Conservation (phyloP, 2,113 vertebrate genomes). For the Hippocampus guttulatus region DNA sequence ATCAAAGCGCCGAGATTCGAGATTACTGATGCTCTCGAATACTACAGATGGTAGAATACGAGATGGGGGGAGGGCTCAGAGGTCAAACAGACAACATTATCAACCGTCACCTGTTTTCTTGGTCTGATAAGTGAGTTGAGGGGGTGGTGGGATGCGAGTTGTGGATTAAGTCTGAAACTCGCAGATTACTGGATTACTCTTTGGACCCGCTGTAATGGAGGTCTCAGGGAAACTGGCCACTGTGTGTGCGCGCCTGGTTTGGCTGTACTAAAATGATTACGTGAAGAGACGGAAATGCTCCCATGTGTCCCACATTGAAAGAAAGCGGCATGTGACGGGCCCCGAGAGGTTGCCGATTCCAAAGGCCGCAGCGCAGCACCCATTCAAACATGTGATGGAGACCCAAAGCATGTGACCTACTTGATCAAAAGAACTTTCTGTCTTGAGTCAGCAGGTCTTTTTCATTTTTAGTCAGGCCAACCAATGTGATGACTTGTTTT, state of each 20-base stretch:
- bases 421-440: constrained; percentile 5
- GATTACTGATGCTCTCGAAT: not conserved
- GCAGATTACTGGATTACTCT: constrained; percentile 63
- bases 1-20: not conserved
- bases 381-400: not conserved
- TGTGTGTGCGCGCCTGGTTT: constrained; percentile 14
- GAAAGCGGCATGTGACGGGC: not conserved
- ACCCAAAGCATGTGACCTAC: not conserved
- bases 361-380: not conserved
- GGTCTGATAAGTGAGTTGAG: constrained; percentile 15
- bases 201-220: constrained; percentile 39
- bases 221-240: constrained; percentile 30
- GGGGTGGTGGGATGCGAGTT: constrained; percentile 10
- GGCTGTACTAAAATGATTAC: constrained; percentile 43
- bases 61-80: not conserved
- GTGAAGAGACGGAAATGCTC: constrained; percentile 30
- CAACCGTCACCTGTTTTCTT: constrained; percentile 1
- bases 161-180: constrained; percentile 55
- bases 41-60: not conserved
- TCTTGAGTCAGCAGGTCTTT: not conserved
- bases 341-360: not conserved
- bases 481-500: not conserved
- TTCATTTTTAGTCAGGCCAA: not conserved
- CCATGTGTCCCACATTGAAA: constrained; percentile 15
- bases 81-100: not conserved